Evolutionary conservation across 2,113 vertebrate species (phyloP).

Genomic region (Lethenteron camtschaticum): DNA sequence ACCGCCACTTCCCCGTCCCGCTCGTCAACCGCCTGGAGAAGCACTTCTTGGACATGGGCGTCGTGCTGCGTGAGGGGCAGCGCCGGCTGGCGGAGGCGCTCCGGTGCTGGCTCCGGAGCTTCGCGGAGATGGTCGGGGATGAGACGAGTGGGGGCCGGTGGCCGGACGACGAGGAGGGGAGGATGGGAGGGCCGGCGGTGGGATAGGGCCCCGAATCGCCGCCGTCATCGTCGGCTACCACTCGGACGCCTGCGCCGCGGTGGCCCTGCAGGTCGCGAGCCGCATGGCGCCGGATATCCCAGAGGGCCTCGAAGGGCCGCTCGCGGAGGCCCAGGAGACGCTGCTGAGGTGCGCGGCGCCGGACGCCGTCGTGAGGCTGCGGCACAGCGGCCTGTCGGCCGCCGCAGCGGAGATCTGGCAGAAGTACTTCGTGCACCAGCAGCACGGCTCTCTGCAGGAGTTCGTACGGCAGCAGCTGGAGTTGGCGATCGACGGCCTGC

Average conservation of each 20-base stretch:
- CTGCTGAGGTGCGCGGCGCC: slow-evolving; percentile 64
- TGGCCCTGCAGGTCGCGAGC: slow-evolving; percentile 42
- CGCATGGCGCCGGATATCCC: slow-evolving; percentile 12
- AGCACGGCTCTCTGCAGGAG: slow-evolving; percentile 40
- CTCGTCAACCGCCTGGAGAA: slow-evolving; percentile 93
- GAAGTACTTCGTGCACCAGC: slow-evolving; percentile 40
- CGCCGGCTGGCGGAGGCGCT: slow-evolving; percentile 20
- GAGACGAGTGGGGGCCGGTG: no score
- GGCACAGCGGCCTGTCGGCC: slow-evolving; percentile 16
- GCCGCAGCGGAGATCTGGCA: slow-evolving; percentile 20
- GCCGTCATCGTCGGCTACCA: slow-evolving; percentile 63
- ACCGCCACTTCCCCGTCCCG: slow-evolving; percentile 65
- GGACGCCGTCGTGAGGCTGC: slow-evolving; percentile 48
- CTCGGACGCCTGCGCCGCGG: slow-evolving; percentile 50
- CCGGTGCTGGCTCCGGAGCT: slow-evolving; percentile 18
- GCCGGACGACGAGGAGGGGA: no score
- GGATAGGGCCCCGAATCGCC: no score
- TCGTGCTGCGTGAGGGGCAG: slow-evolving; percentile 25
- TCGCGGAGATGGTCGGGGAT: background rate
- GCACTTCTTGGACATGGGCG: slow-evolving; percentile 63
- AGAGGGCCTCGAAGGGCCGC: slow-evolving; percentile 16
- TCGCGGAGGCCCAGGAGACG: slow-evolving; percentile 24
- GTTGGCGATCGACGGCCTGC: background rate
- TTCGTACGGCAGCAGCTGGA: slow-evolving; percentile 30
- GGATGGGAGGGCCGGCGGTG: background rate